Evolutionary conservation across 2,797 vertebrate species (phyloP), one percentile per base, ranked within the genome.

Genomic region (Ceryle rudis): DNA sequence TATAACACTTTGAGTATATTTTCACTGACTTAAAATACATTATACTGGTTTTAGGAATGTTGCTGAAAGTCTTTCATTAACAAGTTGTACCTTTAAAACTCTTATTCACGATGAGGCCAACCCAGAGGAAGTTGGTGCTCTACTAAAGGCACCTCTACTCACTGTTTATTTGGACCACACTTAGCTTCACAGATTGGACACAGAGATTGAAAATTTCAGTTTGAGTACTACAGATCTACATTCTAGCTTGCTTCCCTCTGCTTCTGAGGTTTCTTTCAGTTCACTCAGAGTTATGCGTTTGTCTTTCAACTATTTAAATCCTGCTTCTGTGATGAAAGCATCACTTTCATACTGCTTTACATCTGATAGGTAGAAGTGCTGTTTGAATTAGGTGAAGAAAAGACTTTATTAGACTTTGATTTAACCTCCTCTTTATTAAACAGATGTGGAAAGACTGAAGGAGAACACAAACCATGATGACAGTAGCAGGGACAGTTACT

Each of bases 401-500:
- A 90, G 35, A 41, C n/a, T 57, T 72, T 21, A 28, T 7, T 12
- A 61, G 46, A 69, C 19, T 85, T 84, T 21, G 31, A 77, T 86
- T 66, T 77, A 91, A 86, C 86, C 61, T 92, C n/a, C 96, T 61
- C 33, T 91, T 95, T 93, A 33, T 97, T 95, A 84, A 93, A 96
- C 96, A 99, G 99, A 99, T 94, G 97, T 99, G 6, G 99, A 99
- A 94, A 98, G 99, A 85, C 93, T 99, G 92, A 99, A 99, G 96
- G 99, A 99, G 90, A 99, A 98, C 89, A 98, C 98, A 42, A 99
- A 99, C 94, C 99, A 99, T 10, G 99, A 99, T 22, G 99, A 99
- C 72, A 99, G 99, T 97, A 99, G 99, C 98, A 98, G 99, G 94
- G 99, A 99, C 96, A 99, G 99, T 97, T 99, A 99, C 47, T 99